Evolutionary conservation across 2,888 invertebrate species (phyloP).

Genomic region (Therioaphis trifolii): DNA sequence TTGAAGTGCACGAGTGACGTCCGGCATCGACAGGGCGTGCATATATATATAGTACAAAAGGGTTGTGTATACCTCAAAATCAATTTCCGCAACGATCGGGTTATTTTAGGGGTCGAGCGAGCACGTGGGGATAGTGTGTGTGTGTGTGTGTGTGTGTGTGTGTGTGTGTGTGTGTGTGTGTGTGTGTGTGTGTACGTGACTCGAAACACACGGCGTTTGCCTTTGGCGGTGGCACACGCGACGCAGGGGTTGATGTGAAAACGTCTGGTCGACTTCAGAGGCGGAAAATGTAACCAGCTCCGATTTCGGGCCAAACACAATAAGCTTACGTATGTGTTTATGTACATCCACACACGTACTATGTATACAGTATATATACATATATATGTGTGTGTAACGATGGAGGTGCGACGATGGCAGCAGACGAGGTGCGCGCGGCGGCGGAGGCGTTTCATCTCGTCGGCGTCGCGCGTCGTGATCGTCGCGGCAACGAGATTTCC

Average conservation of each 20-base stretch:
- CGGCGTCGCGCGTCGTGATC: not conserved
- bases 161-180: not conserved
- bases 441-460: not conserved
- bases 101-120: not conserved
- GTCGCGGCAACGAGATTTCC: not conserved
- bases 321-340: not conserved
- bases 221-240: not conserved
- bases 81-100: not conserved
- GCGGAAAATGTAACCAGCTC: not conserved
- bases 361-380: no score
- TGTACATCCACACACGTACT: no score
- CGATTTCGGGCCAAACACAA: not conserved
- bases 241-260: not conserved
- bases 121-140: no score
- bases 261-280: not conserved
- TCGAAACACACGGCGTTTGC: not conserved
- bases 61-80: slow-evolving; percentile 12
- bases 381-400: no score
- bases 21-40: not conserved
- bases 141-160: no score
- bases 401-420: no score
- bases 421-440: not conserved
- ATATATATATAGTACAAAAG: not conserved
- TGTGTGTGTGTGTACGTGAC: slow-evolving; percentile 16
- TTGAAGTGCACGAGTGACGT: not conserved